These are phyloP conservation scores for Corythoichthys haematopterus DNA, from an alignment of 2,113 vertebrate genomes.

Conservation along the genomic window DNA sequence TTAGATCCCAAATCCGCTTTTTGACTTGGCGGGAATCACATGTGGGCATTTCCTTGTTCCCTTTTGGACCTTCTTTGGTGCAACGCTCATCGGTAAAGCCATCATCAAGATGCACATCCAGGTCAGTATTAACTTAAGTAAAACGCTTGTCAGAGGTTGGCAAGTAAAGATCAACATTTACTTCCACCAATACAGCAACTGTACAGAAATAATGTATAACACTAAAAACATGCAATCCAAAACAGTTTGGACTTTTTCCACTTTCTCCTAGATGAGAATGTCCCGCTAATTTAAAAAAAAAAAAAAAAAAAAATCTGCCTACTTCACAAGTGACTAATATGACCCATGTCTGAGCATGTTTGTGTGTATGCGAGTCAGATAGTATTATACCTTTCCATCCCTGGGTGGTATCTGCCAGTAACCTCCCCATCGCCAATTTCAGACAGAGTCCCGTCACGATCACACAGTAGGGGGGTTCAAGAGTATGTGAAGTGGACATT, in stretches of 20 bases:
- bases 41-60: constrained; percentile 97
- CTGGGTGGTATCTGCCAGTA: constrained; percentile 48
- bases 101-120: constrained; percentile 99
- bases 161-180: neutral
- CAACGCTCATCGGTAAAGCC: constrained; percentile 97
- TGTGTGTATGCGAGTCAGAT: constrained; percentile 33
- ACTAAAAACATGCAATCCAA: constrained; percentile 19
- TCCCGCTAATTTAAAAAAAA: constrained; percentile 25
- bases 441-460: constrained; percentile 17
- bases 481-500: constrained; percentile 41
- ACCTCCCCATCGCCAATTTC: constrained; percentile 47
- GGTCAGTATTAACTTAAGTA: constrained; percentile 62
- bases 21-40: constrained; percentile 96
- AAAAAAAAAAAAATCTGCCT: neutral
- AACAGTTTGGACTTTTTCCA: constrained; percentile 21
- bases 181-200: neutral
- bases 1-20: constrained; percentile 96
- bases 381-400: constrained; percentile 37
- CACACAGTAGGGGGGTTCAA: constrained; percentile 15
- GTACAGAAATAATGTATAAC: neutral
- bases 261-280: constrained; percentile 25
- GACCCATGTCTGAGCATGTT: constrained; percentile 21
- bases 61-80: constrained; percentile 99
- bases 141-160: neutral
- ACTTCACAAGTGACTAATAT: constrained; percentile 57